These are phyloP conservation scores for Seriola dumerili DNA, from an alignment of 2,113 vertebrate species.

Conservation along the genomic window DNA sequence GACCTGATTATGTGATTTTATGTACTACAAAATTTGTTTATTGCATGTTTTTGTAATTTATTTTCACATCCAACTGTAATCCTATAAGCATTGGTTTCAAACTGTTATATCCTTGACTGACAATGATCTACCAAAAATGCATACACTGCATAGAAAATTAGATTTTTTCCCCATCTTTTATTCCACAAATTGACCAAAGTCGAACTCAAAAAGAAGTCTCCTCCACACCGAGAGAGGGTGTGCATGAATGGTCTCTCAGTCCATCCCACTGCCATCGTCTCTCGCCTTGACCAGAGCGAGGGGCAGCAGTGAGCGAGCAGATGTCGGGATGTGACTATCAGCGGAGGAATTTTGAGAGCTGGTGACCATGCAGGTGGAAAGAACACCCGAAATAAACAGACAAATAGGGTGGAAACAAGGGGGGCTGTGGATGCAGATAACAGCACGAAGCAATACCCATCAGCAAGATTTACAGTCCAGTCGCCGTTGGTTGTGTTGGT, in stretches of 20 bases:
- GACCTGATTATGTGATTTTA: too few species aligned
- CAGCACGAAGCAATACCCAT: conserved; percentile 45
- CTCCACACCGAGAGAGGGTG: conserved; percentile 75
- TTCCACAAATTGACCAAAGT: conserved; percentile 31
- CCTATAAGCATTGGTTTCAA: too few species aligned
- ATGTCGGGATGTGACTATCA: conserved; percentile 47
- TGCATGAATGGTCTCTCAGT: conserved; percentile 47
- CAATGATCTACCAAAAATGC: neutral
- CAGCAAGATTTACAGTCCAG: conserved; percentile 79
- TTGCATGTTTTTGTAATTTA: too few species aligned
- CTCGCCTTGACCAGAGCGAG: conserved; percentile 28
- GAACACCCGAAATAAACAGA: conserved; percentile 61
- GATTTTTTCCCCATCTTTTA: neutral
- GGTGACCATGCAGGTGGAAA: conserved; percentile 71
- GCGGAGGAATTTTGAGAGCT: conserved; percentile 36
- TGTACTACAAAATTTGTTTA: too few species aligned
- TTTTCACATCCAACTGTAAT: too few species aligned
- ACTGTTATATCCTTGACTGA: too few species aligned
- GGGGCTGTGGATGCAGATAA: conserved; percentile 83
- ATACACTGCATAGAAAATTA: neutral
- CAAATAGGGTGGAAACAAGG: conserved; percentile 57
- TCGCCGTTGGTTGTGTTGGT: conserved; percentile 39
- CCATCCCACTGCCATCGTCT: conserved; percentile 50
- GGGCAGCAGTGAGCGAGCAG: conserved; percentile 41
- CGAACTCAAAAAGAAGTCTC: conserved; percentile 42